These are phyloP conservation scores for Ibidorhyncha struthersii DNA, from an alignment of 2,113 vertebrate genomes.

Conservation along the genomic window DNA sequence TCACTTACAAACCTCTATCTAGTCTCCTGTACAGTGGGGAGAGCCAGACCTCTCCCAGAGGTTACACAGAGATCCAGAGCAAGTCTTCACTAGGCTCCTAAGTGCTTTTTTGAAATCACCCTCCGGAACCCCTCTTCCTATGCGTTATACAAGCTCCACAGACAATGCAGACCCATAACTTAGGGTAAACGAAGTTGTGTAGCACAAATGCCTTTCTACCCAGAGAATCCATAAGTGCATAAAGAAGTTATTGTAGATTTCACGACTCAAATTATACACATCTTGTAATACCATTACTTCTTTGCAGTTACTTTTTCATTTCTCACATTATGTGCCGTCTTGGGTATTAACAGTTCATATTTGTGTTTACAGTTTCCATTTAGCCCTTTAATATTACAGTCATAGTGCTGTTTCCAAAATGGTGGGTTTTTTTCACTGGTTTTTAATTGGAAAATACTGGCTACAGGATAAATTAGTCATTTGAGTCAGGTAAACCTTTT, in stretches of 20 bases:
- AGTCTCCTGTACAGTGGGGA: not conserved
- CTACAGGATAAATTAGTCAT: not conserved
- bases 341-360: not conserved
- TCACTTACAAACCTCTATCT: no score
- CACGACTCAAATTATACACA: not conserved
- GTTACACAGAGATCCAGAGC: not conserved
- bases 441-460: not conserved
- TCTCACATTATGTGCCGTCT: not conserved
- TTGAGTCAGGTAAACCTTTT: not conserved
- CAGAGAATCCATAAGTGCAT: not conserved
- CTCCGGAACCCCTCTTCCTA: not conserved
- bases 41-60: not conserved
- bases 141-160: not conserved
- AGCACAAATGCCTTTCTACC: not conserved
- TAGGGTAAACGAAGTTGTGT: not conserved
- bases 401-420: not conserved
- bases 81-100: not conserved
- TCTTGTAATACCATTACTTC: not conserved
- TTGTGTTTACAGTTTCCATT: not conserved
- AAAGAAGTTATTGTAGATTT: not conserved
- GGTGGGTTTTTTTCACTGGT: rapidly evolving
- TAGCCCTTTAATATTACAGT: not conserved
- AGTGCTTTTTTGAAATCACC: not conserved
- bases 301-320: not conserved
- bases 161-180: not conserved